Percentiles rank a stretch among this genome's conserved stretches.
phyloP scores from a whole-genome alignment of 2,888 invertebrate species.

The Apotomis betuletana region DNA sequence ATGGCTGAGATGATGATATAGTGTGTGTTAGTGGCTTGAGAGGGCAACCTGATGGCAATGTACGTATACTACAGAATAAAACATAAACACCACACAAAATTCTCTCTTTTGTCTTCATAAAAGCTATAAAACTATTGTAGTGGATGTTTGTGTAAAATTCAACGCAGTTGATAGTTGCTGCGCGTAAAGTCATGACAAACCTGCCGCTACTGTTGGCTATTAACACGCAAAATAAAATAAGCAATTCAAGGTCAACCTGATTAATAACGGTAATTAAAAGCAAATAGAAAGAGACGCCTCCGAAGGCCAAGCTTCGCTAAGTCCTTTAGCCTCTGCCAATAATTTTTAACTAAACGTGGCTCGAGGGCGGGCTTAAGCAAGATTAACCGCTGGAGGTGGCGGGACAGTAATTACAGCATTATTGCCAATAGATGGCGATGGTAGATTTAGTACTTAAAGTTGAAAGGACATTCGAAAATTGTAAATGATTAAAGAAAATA shows the following conservation, averaged over 20 bases:
- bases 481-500: background rate
- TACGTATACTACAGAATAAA: no score
- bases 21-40: constrained; percentile 43
- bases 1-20: no score
- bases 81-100: no score
- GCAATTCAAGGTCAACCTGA: constrained; percentile 30
- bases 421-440: constrained; percentile 74
- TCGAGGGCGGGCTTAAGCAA: constrained; percentile 60
- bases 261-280: constrained; percentile 38
- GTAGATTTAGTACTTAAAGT: constrained; percentile 68
- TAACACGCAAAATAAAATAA: constrained; percentile 10
- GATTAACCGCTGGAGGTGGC: constrained; percentile 67
- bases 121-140: no score
- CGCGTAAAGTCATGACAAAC: no score
- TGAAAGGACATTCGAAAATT: constrained; percentile 45
- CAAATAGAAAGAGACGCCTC: constrained; percentile 30
- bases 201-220: no score
- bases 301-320: constrained; percentile 25
- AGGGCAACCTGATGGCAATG: no score
- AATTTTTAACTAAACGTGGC: constrained; percentile 72
- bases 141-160: no score
- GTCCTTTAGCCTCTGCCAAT: constrained; percentile 51
- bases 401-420: constrained; percentile 76
- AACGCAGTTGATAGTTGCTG: no score
- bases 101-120: no score